Conservation (phyloP, 1,140 invertebrate genomes). For the Idris sp. region DNA sequence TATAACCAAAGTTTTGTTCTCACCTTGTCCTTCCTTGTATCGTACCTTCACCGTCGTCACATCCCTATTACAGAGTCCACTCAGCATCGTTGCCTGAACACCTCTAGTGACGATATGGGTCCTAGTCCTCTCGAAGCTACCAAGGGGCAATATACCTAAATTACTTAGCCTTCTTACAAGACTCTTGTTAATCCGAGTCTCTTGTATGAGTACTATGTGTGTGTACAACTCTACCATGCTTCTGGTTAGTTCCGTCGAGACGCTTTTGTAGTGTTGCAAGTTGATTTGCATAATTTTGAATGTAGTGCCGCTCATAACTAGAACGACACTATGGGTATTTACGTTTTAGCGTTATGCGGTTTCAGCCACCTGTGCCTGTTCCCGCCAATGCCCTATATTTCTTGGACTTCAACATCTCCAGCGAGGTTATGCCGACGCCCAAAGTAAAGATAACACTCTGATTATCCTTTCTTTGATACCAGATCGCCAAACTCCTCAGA, state of each 20-base stretch:
- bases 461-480: background rate
- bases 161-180: constrained; percentile 6
- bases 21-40: background rate
- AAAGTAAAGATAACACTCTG: no score
- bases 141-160: background rate
- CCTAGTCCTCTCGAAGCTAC: background rate
- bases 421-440: background rate
- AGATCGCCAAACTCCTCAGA: background rate
- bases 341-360: no score
- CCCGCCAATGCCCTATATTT: background rate
- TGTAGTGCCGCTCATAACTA: no score
- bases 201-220: constrained; percentile 50
- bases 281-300: no score
- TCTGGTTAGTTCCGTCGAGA: no score
- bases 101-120: constrained; percentile 14
- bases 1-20: background rate
- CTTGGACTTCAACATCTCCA: background rate
- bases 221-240: no score
- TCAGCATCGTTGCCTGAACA: background rate
- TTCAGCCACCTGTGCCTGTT: no score
- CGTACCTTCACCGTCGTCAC: background rate
- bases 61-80: background rate
- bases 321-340: no score
- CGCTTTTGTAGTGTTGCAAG: no score
- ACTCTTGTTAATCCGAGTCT: constrained; percentile 34